Conservation (phyloP, 1,140 invertebrate genomes). For the Bathynomus jamesi region DNA sequence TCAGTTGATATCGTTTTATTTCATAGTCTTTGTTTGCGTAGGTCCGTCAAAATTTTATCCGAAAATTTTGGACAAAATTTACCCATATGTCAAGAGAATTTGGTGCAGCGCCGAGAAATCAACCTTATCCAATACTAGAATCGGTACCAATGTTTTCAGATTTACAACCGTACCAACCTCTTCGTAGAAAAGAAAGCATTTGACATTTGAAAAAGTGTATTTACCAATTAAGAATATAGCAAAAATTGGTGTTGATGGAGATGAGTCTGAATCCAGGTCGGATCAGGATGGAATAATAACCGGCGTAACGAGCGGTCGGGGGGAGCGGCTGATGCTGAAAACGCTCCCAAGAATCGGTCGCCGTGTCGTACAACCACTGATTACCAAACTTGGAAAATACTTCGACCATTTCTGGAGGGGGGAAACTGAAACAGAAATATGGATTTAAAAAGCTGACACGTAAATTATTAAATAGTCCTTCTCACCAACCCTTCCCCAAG, state of each 20-base stretch:
- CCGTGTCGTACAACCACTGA: constrained; percentile 58
- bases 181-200: no score
- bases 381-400: constrained; percentile 38
- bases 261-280: constrained; percentile 61
- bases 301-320: constrained; percentile 54
- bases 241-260: constrained; percentile 64
- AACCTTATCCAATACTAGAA: no score
- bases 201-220: no score
- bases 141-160: no score
- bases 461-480: constrained; percentile 44
- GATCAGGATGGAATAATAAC: constrained; percentile 59
- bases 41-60: no score
- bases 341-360: constrained; percentile 54
- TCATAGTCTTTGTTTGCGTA: no score
- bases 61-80: no score
- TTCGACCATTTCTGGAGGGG: constrained; percentile 46
- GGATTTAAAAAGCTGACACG: no score
- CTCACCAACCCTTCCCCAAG: constrained; percentile 9
- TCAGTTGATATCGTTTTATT: no score
- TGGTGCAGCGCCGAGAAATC: no score
- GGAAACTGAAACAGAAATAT: constrained; percentile 47
- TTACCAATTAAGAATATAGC: constrained; percentile 66
- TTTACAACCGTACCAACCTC: no score
- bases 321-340: constrained; percentile 58
- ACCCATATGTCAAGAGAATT: no score